These are phyloP conservation scores for Melanotaenia nigrans DNA, from an alignment of 2,797 vertebrate genomes.

Conservation along the genomic window DNA sequence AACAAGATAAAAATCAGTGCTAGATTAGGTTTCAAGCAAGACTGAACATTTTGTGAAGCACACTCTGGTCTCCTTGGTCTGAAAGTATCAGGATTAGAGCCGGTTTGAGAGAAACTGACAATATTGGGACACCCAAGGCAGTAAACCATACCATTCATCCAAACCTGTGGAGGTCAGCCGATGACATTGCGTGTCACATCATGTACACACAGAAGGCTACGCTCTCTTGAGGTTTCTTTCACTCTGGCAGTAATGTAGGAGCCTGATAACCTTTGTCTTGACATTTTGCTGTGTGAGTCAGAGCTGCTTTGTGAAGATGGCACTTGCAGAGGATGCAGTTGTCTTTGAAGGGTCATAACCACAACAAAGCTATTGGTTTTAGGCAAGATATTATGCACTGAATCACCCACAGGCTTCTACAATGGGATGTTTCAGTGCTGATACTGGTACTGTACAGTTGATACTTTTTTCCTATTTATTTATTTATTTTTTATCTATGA, in stretches of 20 bases:
- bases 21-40: slow-evolving; percentile 23
- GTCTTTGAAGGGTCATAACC: slow-evolving; percentile 33
- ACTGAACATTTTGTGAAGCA: slow-evolving; percentile 38
- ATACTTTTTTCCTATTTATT: slow-evolving; percentile 20
- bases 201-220: slow-evolving; percentile 10
- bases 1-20: slow-evolving; percentile 31
- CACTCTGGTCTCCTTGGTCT: slow-evolving; percentile 26
- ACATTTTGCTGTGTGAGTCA: slow-evolving; percentile 71
- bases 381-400: slow-evolving; percentile 49
- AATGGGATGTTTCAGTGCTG: slow-evolving; percentile 28
- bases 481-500: slow-evolving; percentile 2
- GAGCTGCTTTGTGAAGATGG: slow-evolving; percentile 65
- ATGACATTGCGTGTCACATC: slow-evolving; percentile 39
- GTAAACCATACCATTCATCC: slow-evolving; percentile 36
- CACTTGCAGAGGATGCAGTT: slow-evolving; percentile 43
- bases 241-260: slow-evolving; percentile 51
- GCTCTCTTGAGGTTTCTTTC: slow-evolving; percentile 48
- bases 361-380: slow-evolving; percentile 53
- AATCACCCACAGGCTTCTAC: slow-evolving; percentile 29
- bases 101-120: slow-evolving; percentile 56
- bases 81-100: slow-evolving; percentile 50
- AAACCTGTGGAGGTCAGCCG: slow-evolving; percentile 56
- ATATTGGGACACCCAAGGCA: slow-evolving; percentile 49
- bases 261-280: slow-evolving; percentile 71
- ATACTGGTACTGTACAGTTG: neutral